Conservation (phyloP, 1,140 invertebrate genomes). For the Bombus picipes region DNA sequence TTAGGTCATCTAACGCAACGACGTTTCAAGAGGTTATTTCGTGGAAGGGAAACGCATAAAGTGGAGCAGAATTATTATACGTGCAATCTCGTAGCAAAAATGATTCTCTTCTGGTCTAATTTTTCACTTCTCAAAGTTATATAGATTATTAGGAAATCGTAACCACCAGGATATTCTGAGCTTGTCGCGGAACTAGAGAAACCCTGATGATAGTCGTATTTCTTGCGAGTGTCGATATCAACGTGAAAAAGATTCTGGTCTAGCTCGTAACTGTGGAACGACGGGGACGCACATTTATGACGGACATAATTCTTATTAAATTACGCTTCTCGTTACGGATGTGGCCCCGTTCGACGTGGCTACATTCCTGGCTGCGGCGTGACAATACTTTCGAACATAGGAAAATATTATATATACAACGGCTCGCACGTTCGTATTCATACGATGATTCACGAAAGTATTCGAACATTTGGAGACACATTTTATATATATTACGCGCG, state of each 20-base stretch:
- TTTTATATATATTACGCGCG: not conserved
- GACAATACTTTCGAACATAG: not conserved
- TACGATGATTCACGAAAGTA: not conserved
- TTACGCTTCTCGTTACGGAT: conserved; percentile 3
- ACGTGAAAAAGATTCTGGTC: not conserved
- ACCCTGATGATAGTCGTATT: not conserved
- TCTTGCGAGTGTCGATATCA: not conserved
- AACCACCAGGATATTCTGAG: not conserved
- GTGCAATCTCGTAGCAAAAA: not conserved
- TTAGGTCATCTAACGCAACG: not conserved
- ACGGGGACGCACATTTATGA: conserved; percentile 17
- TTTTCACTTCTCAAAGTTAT: not conserved
- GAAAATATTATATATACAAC: conserved; percentile 4
- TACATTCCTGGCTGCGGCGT: not conserved
- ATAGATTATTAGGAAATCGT: not conserved
- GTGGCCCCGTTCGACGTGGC: not conserved
- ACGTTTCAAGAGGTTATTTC: not conserved
- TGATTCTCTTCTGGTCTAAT: not conserved
- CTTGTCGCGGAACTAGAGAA: not conserved
- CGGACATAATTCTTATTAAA: conserved; percentile 20
- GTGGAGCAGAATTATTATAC: not conserved
- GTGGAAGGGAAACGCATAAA: not conserved
- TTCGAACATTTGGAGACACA: not conserved
- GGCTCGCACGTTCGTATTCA: not conserved
- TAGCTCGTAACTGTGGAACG: not conserved